phyloP scores from a whole-genome alignment of 2,113 vertebrate genomes.

The Pyrgilauda ruficollis region DNA sequence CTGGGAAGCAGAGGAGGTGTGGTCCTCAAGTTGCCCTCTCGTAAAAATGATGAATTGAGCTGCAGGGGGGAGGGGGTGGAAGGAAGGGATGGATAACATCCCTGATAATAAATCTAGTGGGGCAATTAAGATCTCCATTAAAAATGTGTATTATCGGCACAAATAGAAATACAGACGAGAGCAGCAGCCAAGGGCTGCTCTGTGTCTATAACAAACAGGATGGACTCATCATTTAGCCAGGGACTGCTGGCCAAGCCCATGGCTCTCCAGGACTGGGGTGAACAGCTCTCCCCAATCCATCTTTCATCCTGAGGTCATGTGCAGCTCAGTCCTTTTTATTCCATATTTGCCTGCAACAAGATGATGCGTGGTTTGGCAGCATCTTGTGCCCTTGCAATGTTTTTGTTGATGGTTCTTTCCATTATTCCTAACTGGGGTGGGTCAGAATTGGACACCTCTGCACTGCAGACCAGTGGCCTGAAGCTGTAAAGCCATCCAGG shows the following conservation, averaged over 20 bases:
- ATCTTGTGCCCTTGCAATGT: not conserved
- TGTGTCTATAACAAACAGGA: slow-evolving; percentile 31
- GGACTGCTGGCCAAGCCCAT: not conserved
- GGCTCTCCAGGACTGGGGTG: not conserved
- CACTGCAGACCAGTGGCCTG: not conserved
- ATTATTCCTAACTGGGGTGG: not conserved
- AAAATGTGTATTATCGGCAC: slow-evolving; percentile 44
- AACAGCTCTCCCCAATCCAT: not conserved
- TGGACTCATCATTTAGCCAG: not conserved
- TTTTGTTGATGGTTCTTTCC: not conserved
- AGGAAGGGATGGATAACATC: slow-evolving; percentile 12
- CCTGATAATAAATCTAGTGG: not conserved
- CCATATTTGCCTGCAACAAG: not conserved
- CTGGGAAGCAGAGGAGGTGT: not conserved
- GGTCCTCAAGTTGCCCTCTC: not conserved
- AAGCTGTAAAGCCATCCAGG: not conserved
- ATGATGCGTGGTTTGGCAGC: not conserved
- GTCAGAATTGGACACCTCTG: not conserved
- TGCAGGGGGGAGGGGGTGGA: not conserved
- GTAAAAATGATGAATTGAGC: not conserved
- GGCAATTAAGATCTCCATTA: not conserved
- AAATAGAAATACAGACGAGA: slow-evolving; percentile 14
- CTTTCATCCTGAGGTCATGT: not conserved
- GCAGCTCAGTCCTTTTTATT: not conserved
- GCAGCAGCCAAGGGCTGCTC: not conserved